Evolutionary conservation across 2,113 vertebrate species (phyloP).

Genomic region (Dromiciops gliroides): DNA sequence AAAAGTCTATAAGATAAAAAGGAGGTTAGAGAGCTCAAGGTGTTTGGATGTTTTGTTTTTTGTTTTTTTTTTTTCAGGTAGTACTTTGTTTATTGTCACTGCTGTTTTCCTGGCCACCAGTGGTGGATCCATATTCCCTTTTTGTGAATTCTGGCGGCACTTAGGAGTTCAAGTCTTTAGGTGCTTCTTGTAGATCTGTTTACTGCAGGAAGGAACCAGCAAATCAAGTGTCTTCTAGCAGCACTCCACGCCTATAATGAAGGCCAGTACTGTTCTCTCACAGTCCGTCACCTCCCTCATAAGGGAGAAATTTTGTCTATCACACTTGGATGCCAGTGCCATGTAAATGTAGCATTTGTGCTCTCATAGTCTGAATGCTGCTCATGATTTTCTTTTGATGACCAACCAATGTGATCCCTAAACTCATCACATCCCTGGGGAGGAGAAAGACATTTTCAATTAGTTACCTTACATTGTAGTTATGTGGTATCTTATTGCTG

Average conservation of each 20-base stretch:
- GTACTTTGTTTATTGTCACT: conserved; percentile 92
- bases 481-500: conserved; percentile 53
- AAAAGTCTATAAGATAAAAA: conserved; percentile 92
- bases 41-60: conserved; percentile 83
- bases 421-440: conserved; percentile 97
- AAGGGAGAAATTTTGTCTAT: conserved; percentile 81
- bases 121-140: conserved; percentile 89
- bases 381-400: conserved; percentile 99
- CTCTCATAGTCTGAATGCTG: conserved; percentile 99
- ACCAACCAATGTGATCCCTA: conserved; percentile 98
- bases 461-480: conserved; percentile 59
- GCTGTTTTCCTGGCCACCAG: conserved; percentile 89
- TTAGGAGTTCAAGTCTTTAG: conserved; percentile 92
- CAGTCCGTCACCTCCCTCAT: conserved; percentile 82
- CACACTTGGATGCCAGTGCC: conserved; percentile 99
- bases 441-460: conserved; percentile 77
- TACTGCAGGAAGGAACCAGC: conserved; percentile 86
- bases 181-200: conserved; percentile 88
- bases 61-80: conserved; percentile 88
- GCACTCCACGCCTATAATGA: conserved; percentile 86
- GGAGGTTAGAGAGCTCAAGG: conserved; percentile 91
- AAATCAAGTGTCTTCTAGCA: conserved; percentile 87
- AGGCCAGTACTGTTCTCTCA: conserved; percentile 87
- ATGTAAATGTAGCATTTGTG: conserved; percentile 98
- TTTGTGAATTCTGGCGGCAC: conserved; percentile 88